phyloP scores from a whole-genome alignment of 1,140 invertebrate species.

The Drosophila bocqueti region DNA sequence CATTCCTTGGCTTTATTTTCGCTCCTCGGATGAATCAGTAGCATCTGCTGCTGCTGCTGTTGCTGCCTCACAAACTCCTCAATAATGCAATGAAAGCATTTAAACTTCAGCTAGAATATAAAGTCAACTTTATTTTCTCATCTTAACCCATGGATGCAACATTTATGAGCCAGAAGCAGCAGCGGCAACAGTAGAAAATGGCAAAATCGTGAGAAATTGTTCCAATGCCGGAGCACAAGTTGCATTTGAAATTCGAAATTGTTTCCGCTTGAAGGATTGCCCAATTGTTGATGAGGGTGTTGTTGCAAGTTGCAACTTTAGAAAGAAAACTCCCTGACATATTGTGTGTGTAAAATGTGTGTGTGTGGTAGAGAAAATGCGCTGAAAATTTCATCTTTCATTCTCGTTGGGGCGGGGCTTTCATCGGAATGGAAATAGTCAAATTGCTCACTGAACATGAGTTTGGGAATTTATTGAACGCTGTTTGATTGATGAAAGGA shows the following conservation, averaged over 20 bases:
- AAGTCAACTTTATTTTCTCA: constrained; percentile 52
- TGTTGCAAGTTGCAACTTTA: constrained; percentile 12
- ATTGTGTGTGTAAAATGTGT: constrained; percentile 4
- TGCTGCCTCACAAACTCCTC: constrained; percentile 54
- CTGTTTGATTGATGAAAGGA: constrained; percentile 29
- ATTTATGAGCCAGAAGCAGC: constrained; percentile 68
- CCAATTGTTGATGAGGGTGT: constrained; percentile 41
- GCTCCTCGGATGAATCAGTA: constrained; percentile 21
- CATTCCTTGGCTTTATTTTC: constrained; percentile 57
- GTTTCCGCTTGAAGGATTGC: constrained; percentile 54
- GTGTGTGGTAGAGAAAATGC: constrained; percentile 18
- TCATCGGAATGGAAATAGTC: constrained; percentile 34
- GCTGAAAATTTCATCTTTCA: constrained; percentile 31
- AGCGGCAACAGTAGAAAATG: constrained; percentile 45
- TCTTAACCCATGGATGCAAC: constrained; percentile 54
- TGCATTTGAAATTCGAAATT: constrained; percentile 75
- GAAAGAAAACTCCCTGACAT: constrained; percentile 21
- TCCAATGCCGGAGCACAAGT: constrained; percentile 57
- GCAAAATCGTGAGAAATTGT: constrained; percentile 62
- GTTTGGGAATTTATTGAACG: constrained; percentile 25
- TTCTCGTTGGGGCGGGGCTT: constrained; percentile 8
- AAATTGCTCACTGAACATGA: constrained; percentile 42
- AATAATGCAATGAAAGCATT: constrained; percentile 82
- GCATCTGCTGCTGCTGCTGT: constrained; percentile 20
- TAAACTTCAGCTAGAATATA: constrained; percentile 42